Percentiles rank a stretch among this genome's conserved stretches.
Evolutionary conservation across 2,113 vertebrate species (phyloP).

Genomic region (Chascanopsetta lugubris): DNA sequence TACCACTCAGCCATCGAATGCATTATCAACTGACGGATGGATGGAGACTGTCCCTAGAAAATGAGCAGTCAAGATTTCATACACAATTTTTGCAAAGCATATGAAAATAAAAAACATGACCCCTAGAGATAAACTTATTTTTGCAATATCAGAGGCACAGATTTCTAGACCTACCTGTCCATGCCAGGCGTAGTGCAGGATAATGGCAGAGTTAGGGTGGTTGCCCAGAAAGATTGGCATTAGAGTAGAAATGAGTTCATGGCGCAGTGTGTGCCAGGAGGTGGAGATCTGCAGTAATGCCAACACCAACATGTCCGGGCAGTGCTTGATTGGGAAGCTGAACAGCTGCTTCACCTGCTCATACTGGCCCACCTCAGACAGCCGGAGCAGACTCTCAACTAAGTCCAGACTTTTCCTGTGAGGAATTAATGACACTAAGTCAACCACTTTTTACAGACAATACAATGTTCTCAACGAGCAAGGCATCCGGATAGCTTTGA

Average conservation of each 20-base stretch:
- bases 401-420: conserved; percentile 98
- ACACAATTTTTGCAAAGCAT: not conserved
- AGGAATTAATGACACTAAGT: not conserved
- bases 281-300: conserved; percentile 96
- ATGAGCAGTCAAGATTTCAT: not conserved
- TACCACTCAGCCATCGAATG: conserved; percentile 99
- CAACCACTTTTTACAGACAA: not conserved
- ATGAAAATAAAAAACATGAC: not conserved
- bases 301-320: conserved; percentile 97
- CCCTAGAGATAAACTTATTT: not conserved
- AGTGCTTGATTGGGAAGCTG: conserved; percentile 98
- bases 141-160: not conserved
- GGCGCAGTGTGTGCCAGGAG: conserved; percentile 96
- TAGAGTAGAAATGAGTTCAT: conserved; percentile 98
- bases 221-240: conserved; percentile 99
- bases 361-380: conserved; percentile 97
- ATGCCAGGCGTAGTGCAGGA: conserved; percentile 99
- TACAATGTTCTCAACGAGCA: not conserved
- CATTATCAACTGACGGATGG: conserved; percentile 99
- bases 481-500: not conserved
- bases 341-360: conserved; percentile 99
- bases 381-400: conserved; percentile 92
- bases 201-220: conserved; percentile 99
- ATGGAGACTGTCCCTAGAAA: conserved; percentile 95
- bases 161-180: conserved; percentile 88